Evolutionary conservation across 2,113 vertebrate species (phyloP).

Genomic region (Percopsis transmontana): DNA sequence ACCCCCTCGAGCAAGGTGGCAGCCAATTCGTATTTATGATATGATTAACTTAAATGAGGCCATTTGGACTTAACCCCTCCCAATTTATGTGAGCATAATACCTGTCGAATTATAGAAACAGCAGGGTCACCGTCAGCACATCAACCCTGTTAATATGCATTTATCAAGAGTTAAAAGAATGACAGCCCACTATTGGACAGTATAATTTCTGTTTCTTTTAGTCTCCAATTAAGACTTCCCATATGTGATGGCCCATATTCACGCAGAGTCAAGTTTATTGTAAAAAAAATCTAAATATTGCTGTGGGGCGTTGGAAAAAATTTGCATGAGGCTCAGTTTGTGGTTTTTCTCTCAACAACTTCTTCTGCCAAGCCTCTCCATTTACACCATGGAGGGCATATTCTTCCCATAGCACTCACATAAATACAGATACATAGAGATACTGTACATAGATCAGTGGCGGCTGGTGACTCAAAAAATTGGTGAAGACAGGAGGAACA

Average conservation of each 20-base stretch:
- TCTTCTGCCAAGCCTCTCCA: neutral
- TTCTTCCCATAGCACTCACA: slow-evolving; percentile 6
- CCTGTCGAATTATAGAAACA: slow-evolving; percentile 68
- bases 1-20: slow-evolving; percentile 53
- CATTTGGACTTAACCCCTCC: slow-evolving; percentile 69
- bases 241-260: neutral
- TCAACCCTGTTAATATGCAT: slow-evolving; percentile 61
- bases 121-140: slow-evolving; percentile 67
- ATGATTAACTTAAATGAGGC: slow-evolving; percentile 67
- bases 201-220: slow-evolving; percentile 28
- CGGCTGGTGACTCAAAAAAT: too few species aligned
- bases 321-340: neutral
- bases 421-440: slow-evolving; percentile 26
- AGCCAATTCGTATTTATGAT: slow-evolving; percentile 58
- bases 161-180: slow-evolving; percentile 42
- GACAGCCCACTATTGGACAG: slow-evolving; percentile 8
- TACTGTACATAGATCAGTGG: too few species aligned
- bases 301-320: neutral
- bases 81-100: slow-evolving; percentile 68
- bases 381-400: slow-evolving; percentile 7
- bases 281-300: slow-evolving; percentile 3
- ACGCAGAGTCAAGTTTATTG: neutral
- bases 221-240: slow-evolving; percentile 28
- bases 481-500: too few species aligned
- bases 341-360: neutral